Percentiles rank a stretch among this genome's conserved stretches.
Evolutionary conservation across 2,888 invertebrate species (phyloP).

Genomic region (Ophion obscuratus): DNA sequence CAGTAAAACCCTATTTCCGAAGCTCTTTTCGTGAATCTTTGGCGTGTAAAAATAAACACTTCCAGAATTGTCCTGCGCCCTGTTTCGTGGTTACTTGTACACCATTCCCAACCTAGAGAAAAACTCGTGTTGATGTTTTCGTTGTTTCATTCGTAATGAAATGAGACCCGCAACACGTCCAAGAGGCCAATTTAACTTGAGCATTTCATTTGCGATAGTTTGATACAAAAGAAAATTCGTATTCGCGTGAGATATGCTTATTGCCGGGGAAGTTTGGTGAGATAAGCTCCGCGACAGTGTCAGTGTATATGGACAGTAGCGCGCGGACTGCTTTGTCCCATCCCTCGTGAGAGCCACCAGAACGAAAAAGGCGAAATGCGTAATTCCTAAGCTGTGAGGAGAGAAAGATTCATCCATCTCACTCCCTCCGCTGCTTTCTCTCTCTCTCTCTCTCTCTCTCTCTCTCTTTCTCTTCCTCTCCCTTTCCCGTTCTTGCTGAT

Average conservation of each 20-base stretch:
- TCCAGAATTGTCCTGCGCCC: not conserved
- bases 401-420: constrained; percentile 27
- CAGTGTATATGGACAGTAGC: constrained; percentile 29
- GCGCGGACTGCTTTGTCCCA: constrained; percentile 34
- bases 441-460: not conserved
- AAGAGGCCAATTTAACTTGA: constrained; percentile 34
- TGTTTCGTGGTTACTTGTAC: not conserved
- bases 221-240: constrained; percentile 43
- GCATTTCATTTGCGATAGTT: constrained; percentile 40
- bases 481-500: not conserved
- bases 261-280: constrained; percentile 31
- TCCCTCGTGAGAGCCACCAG: constrained; percentile 42
- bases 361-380: constrained; percentile 55
- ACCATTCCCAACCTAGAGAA: not conserved
- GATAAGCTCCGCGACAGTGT: constrained; percentile 56
- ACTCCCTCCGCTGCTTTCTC: not conserved
- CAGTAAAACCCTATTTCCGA: no score
- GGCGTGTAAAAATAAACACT: not conserved
- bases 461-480: not conserved
- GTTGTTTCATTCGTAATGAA: not conserved
- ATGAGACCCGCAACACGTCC: not conserved
- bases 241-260: constrained; percentile 51
- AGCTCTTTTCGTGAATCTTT: not conserved
- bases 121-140: not conserved
- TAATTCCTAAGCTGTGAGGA: constrained; percentile 60